phyloP scores from a whole-genome alignment of 2,888 invertebrate genomes.

The Adineta ricciae region DNA sequence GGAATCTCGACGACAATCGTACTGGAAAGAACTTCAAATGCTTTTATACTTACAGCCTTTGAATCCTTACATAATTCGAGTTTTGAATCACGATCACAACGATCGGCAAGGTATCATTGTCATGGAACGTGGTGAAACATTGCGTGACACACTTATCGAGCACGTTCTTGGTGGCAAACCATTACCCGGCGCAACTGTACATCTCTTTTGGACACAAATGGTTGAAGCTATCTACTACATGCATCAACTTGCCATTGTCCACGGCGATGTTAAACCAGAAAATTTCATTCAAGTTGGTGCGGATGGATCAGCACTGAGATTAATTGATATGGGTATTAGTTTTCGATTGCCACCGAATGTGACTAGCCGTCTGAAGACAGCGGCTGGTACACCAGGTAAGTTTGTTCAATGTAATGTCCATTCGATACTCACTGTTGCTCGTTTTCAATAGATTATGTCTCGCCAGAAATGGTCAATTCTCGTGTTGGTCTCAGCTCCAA shows the following conservation, averaged over 20 bases:
- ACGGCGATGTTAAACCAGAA: background rate
- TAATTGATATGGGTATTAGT: conserved; percentile 22
- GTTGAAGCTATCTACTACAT: conserved; percentile 14
- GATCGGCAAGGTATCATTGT: background rate
- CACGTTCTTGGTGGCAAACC: background rate
- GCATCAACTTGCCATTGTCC: background rate
- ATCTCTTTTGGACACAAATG: background rate
- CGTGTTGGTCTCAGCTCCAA: background rate
- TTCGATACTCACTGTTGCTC: too few species aligned
- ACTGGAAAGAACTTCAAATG: background rate
- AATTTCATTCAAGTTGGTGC: conserved; percentile 5
- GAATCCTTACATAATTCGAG: conserved; percentile 20
- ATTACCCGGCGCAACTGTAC: background rate
- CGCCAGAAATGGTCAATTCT: background rate
- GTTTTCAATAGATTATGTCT: background rate
- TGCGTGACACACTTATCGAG: background rate
- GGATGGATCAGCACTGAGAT: background rate
- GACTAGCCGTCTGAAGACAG: background rate
- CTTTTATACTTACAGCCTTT: background rate
- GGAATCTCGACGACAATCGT: background rate
- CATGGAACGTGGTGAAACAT: conserved; percentile 15
- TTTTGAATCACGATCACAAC: background rate
- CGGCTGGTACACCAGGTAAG: background rate
- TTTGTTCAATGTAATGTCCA: too few species aligned
- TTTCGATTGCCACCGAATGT: background rate